phyloP scores from a whole-genome alignment of 53 echinoderm and acorn worm genomes.

The Actinopyga echinites region DNA sequence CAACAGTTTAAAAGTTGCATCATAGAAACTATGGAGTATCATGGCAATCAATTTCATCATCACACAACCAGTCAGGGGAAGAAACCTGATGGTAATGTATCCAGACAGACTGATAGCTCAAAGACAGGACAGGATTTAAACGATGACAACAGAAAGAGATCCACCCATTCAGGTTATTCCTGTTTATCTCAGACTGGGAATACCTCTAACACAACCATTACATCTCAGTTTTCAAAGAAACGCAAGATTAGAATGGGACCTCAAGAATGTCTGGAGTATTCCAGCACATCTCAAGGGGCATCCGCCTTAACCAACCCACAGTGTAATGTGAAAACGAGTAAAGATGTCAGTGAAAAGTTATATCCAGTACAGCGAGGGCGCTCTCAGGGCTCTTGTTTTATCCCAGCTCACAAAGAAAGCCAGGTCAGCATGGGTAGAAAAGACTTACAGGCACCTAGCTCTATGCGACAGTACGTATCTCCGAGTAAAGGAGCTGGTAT shows the following conservation, averaged over 20 bases:
- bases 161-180: too few species aligned
- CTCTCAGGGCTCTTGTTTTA: constrained; percentile 16
- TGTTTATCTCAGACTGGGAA: too few species aligned
- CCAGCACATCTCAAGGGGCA: constrained; percentile 67
- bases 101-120: too few species aligned
- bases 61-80: too few species aligned
- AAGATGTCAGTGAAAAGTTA: constrained; percentile 64
- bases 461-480: constrained; percentile 5
- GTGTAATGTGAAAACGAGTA: constrained; percentile 31
- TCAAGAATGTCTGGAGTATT: constrained; percentile 66
- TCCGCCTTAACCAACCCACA: constrained; percentile 75
- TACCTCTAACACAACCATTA: too few species aligned
- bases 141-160: too few species aligned
- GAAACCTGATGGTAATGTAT: too few species aligned
- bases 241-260: constrained; percentile 62
- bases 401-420: background rate
- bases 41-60: too few species aligned
- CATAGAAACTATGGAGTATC: too few species aligned
- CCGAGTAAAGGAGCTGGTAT: constrained; percentile 5
- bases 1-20: too few species aligned
- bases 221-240: constrained; percentile 40
- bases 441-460: background rate
- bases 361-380: constrained; percentile 53
- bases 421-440: background rate
- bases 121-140: too few species aligned